These are phyloP conservation scores for Andrena trimmerana DNA, from an alignment of 2,888 invertebrate genomes.

Conservation along the genomic window DNA sequence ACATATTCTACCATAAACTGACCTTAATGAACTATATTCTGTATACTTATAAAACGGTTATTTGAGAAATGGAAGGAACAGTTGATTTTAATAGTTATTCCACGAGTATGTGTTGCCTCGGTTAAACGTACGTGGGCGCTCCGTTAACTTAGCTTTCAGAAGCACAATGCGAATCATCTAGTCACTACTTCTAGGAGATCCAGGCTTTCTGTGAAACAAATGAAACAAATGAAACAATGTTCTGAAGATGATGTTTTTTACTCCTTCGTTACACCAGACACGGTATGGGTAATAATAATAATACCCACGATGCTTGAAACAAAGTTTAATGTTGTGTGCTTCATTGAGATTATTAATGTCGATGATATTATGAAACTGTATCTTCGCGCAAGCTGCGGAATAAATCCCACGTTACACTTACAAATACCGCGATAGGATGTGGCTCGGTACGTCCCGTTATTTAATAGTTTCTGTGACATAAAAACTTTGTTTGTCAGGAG, in stretches of 20 bases:
- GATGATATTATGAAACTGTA: not conserved
- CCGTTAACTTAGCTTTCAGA: conserved; percentile 9
- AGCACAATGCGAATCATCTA: conserved; percentile 22
- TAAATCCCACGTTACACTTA: not conserved
- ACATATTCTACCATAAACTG: not conserved
- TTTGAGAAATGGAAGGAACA: not conserved
- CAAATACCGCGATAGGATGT: not conserved
- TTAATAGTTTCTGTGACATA: conserved; percentile 9
- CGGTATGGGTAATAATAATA: conserved; percentile 35
- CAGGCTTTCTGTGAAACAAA: conserved; percentile 36
- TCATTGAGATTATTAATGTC: not conserved
- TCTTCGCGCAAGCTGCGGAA: not conserved
- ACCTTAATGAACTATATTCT: not conserved
- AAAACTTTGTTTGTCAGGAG: conserved; percentile 84
- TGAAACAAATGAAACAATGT: not conserved
- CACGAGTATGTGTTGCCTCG: not conserved
- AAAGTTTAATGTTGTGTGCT: not conserved
- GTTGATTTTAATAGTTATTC: not conserved
- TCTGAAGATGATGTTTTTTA: conserved; percentile 33
- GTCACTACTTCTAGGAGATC: conserved; percentile 29
- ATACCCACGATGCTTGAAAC: conserved; percentile 14
- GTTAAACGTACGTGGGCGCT: conserved; percentile 2
- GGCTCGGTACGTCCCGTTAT: not conserved
- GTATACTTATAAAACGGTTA: not conserved
- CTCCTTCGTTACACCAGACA: conserved; percentile 32